Percentiles rank a stretch among this genome's conserved stretches.
Evolutionary conservation across 2,797 vertebrate genomes (phyloP).

Genomic region (Channallabes apus): DNA sequence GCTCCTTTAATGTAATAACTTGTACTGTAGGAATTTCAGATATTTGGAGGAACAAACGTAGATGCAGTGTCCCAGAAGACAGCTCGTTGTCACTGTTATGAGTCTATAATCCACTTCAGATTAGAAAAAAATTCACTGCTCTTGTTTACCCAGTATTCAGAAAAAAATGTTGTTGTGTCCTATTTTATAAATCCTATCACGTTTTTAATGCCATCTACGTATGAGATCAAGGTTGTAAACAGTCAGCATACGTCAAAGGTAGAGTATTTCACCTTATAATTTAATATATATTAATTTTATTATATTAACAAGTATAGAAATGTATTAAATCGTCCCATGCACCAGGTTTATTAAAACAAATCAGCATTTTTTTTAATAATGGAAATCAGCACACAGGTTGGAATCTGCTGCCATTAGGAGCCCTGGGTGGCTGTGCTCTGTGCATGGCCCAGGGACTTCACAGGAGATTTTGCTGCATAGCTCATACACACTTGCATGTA

Average conservation of each 20-base stretch:
- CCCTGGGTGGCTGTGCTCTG: too few relatives aligned
- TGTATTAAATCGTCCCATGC: neutral
- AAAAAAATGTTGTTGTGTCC: neutral
- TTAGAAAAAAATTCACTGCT: constrained; percentile 6
- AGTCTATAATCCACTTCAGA: constrained; percentile 21
- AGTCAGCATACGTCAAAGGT: constrained; percentile 40
- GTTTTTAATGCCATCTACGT: neutral
- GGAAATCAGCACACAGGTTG: too few relatives aligned
- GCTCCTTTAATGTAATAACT: neutral
- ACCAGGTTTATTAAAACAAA: too few relatives aligned
- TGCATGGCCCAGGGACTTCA: too few relatives aligned
- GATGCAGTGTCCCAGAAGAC: constrained; percentile 5
- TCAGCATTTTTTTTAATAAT: too few relatives aligned
- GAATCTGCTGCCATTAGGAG: too few relatives aligned
- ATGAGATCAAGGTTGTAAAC: constrained; percentile 27
- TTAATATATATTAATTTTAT: constrained; percentile 58
- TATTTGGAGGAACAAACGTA: neutral
- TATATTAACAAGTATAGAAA: neutral
- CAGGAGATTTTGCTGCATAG: too few relatives aligned
- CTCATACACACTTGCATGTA: too few relatives aligned
- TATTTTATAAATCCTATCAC: constrained; percentile 39
- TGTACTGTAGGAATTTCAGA: neutral
- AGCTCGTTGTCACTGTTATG: neutral
- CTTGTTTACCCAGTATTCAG: constrained; percentile 11
- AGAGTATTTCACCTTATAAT: constrained; percentile 57